Evolutionary conservation across 2,888 invertebrate species (phyloP), one percentile per base, ranked within the genome.

Genomic region (Notocelia uddmanniana): DNA sequence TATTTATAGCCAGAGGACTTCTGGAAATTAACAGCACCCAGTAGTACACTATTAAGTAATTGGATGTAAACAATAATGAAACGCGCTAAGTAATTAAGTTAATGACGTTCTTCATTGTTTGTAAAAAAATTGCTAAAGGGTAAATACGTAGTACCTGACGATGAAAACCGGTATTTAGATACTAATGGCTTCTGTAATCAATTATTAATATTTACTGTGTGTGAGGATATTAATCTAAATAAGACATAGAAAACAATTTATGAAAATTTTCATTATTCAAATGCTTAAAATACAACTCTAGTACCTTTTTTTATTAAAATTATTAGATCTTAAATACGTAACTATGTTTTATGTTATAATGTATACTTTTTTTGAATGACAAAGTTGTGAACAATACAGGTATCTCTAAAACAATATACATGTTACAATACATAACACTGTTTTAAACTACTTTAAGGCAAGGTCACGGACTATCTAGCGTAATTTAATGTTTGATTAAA

Each of bases 61-160:
- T 52, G 23, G 19, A 50, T 37, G 63, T 23, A 63, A 69, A 63
- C 69, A 69, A 57, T 69, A 50, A 63, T 48, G 15, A 13, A 68
- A 52, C 19, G 50, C 23, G 26, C 19, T 34, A 19, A 54, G 18
- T 50, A 62, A 62, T 69, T 62, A 60, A 8, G 23, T 21, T 62
- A 62, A 69, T 54, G 54, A 62, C 13, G 19, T 54, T 54, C 54
- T 52, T 69, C 52, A 10, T 15, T 13, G 26, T 21, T 50, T 54
- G n/a, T 19, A 54, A 52, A 41, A 52, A 54, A 45, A 54, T 52
- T 11, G 60, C 45, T 26, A 62, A 68, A 68, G 60, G 68, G 68
- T 59, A 26, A n/a, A 18, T 19, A 45, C 10, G 10, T 23, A 60
- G 21, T 18, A 18, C 19, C 0, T 57, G 18, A 23, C 21, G 21